phyloP scores from a whole-genome alignment of 2,113 vertebrate genomes.

The Sorex fumeus region DNA sequence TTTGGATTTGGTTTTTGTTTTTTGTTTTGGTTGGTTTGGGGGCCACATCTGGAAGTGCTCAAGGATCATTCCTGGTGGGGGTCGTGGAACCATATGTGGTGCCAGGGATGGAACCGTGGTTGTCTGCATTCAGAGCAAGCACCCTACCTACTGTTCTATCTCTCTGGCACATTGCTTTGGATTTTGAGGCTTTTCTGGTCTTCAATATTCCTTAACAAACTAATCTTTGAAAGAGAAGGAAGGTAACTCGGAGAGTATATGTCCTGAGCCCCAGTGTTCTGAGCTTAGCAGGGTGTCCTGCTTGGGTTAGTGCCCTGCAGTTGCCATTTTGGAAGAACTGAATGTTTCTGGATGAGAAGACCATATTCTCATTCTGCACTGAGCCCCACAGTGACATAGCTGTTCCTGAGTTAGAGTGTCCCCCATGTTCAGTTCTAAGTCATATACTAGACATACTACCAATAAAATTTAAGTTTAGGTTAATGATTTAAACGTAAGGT shows the following conservation, averaged over 20 bases:
- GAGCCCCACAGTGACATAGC: neutral
- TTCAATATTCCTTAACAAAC: neutral
- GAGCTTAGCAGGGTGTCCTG: neutral
- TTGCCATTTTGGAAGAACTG: slow-evolving; percentile 20
- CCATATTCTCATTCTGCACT: neutral
- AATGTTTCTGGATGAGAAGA: neutral
- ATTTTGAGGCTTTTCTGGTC: neutral
- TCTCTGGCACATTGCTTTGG: neutral
- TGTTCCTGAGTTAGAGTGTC: neutral
- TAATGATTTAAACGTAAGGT: slow-evolving; percentile 3
- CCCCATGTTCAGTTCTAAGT: neutral
- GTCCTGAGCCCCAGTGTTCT: neutral
- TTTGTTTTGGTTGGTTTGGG: no score
- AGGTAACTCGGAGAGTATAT: neutral
- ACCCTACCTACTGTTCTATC: no score
- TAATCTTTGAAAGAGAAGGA: neutral
- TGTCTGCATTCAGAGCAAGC: no score
- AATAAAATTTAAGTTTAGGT: neutral
- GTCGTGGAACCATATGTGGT: no score
- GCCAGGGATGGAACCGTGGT: no score
- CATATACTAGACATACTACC: neutral
- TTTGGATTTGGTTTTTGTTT: neutral
- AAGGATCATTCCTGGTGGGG: no score
- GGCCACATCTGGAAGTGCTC: no score
- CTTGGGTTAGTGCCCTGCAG: neutral